These are phyloP conservation scores for Tachina lurida DNA, from an alignment of 2,888 invertebrate species.

Conservation along the genomic window DNA sequence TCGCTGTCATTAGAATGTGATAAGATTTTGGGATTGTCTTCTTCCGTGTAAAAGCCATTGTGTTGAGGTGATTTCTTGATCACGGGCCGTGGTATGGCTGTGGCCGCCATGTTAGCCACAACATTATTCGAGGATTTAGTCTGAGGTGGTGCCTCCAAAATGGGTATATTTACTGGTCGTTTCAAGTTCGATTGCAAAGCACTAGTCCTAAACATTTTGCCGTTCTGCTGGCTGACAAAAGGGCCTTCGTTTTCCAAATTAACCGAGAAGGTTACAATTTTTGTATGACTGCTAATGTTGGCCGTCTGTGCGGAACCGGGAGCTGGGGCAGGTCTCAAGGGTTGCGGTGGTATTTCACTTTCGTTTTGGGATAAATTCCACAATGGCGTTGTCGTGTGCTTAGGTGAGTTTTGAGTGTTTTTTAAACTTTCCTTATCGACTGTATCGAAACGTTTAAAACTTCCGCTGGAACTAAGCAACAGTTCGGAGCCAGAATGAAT, in stretches of 20 bases:
- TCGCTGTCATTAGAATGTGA: slow-evolving; percentile 57
- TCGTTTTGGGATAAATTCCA: slow-evolving; percentile 82
- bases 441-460: slow-evolving; percentile 87
- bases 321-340: slow-evolving; percentile 86
- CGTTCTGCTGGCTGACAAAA: slow-evolving; percentile 29
- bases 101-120: slow-evolving; percentile 73
- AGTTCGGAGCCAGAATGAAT: slow-evolving; percentile 87
- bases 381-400: slow-evolving; percentile 78
- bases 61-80: slow-evolving; percentile 80
- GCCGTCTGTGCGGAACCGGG: slow-evolving; percentile 82
- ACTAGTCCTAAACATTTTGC: slow-evolving; percentile 58
- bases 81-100: slow-evolving; percentile 81
- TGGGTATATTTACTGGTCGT: slow-evolving; percentile 49
- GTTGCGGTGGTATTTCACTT: slow-evolving; percentile 86
- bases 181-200: slow-evolving; percentile 46
- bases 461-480: slow-evolving; percentile 85
- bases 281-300: slow-evolving; percentile 73
- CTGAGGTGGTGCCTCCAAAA: slow-evolving; percentile 77
- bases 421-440: slow-evolving; percentile 85
- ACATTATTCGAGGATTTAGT: slow-evolving; percentile 75
- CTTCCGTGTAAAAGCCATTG: slow-evolving; percentile 74
- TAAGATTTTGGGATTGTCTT: slow-evolving; percentile 64
- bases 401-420: slow-evolving; percentile 79
- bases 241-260: slow-evolving; percentile 68
- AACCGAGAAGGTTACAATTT: slow-evolving; percentile 79